Evolutionary conservation across 2,797 vertebrate genomes (phyloP).

Genomic region (Chrysocyon brachyurus): DNA sequence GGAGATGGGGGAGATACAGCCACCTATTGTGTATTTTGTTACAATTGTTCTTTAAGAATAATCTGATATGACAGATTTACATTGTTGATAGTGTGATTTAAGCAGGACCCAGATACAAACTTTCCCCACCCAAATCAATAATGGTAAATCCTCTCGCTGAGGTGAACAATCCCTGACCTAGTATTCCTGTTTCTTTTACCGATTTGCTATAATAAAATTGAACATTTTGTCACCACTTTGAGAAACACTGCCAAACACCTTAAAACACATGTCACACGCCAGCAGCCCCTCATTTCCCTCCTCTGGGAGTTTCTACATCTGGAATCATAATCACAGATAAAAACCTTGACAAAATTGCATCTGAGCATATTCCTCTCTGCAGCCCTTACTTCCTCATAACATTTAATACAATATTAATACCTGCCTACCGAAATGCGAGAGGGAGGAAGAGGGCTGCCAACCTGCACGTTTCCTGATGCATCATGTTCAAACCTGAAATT

Average conservation of each 20-base stretch:
- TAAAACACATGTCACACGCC: slow-evolving; percentile 91
- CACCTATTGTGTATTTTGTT: slow-evolving; percentile 65
- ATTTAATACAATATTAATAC: slow-evolving; percentile 92
- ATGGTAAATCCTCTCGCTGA: slow-evolving; percentile 78
- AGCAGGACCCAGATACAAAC: slow-evolving; percentile 73
- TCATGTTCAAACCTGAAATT: slow-evolving; percentile 90
- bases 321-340: slow-evolving; percentile 91
- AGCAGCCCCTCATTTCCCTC: slow-evolving; percentile 89
- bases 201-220: slow-evolving; percentile 88
- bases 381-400: slow-evolving; percentile 88
- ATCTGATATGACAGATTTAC: slow-evolving; percentile 75
- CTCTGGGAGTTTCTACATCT: slow-evolving; percentile 89
- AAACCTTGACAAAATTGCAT: slow-evolving; percentile 91
- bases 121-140: slow-evolving; percentile 78
- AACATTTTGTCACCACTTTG: slow-evolving; percentile 91
- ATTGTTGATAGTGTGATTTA: slow-evolving; percentile 77
- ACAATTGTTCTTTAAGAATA: slow-evolving; percentile 76
- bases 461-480: slow-evolving; percentile 89
- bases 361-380: slow-evolving; percentile 87
- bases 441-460: slow-evolving; percentile 86
- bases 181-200: slow-evolving; percentile 85
- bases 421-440: slow-evolving; percentile 87
- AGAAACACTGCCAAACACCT: slow-evolving; percentile 90
- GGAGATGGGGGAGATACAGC: slow-evolving; percentile 38
- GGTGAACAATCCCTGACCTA: slow-evolving; percentile 85